Base-by-base conservation (phyloP, 1,140 invertebrate species). In the Chironomus striatipennis region DNA sequence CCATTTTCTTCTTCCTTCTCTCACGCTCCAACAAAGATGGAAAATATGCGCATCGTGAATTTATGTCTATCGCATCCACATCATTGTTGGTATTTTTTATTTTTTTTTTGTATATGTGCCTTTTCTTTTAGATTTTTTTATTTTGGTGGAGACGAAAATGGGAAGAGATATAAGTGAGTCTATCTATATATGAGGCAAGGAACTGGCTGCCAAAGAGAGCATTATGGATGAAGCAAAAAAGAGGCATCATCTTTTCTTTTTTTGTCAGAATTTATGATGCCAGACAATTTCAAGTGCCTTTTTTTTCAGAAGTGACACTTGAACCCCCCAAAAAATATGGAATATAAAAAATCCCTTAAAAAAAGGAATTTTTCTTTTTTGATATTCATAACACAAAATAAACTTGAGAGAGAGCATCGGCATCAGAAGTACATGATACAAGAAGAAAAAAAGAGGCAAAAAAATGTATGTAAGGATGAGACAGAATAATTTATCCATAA, bases 11-110 rank as follows among this genome's bases (percentile, higher is more conserved):
- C 4, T 57, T 57, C n/a, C n/a, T 57, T n/a, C 47, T 57, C 12
- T n/a, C 47, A 57, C 47, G 47, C 47, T 57, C 47, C 12, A 57
- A n/a, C 20, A 70, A 70, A 70, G 18, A 18, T 70, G 65, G 65
- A 70, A 70, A 70, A 70, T 70, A 70, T 70, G 65, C 65, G 65
- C 65, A 70, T 70, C 65, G 20, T 57, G 47, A 57, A 57, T 57
- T 57, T 57, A 57, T 57, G 47, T 57, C 47, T 57, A 57, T 57
- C 47, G 47, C 47, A 57, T 57, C 47, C 12, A 57, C 47, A n/a
- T 57, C 47, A 10, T 57, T 15, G 47, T 57, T n/a, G 47, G 47
- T 10, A 57, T 57, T 57, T 57, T 12, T 12, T 57, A n/a, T n/a
- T n/a, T n/a, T n/a, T n/a, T n/a, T n/a, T n/a, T n/a, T n/a, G n/a